Conservation (phyloP, 53 echinoderm and acorn worm species). For the Astropecten irregularis region DNA sequence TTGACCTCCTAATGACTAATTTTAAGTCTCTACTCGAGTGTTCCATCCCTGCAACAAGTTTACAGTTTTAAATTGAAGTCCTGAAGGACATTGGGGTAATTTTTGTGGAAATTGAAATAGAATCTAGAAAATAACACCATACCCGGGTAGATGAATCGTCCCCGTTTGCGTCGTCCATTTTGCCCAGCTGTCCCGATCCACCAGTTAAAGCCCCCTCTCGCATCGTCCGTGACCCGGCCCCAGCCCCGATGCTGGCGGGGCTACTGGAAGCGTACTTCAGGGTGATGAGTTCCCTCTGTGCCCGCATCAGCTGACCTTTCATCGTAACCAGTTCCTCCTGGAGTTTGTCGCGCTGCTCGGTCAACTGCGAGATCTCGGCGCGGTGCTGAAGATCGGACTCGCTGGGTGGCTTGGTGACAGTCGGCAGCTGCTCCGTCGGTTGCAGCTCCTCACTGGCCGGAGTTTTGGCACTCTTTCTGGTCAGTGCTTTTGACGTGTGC, state of each 20-base stretch:
- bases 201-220: too few relatives aligned
- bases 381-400: neutral
- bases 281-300: conserved; percentile 64
- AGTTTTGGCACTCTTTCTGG: conserved; percentile 4
- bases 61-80: too few relatives aligned
- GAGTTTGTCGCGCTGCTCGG: conserved; percentile 53
- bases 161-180: too few relatives aligned
- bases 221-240: too few relatives aligned
- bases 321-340: conserved; percentile 53
- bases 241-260: too few relatives aligned
- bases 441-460: neutral
- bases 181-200: neutral
- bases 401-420: neutral
- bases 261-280: conserved; percentile 46
- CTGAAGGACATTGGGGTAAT: too few relatives aligned
- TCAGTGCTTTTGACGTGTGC: neutral
- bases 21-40: too few relatives aligned
- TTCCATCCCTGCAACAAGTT: too few relatives aligned
- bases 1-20: too few relatives aligned
- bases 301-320: conserved; percentile 57
- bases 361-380: conserved; percentile 29
- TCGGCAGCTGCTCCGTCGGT: neutral
- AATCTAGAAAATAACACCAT: too few relatives aligned
- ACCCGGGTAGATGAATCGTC: too few relatives aligned
- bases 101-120: too few relatives aligned